Evolutionary conservation across 2,888 invertebrate genomes (phyloP), one percentile per base, ranked within the genome.

Genomic region (Atethmia centrago): DNA sequence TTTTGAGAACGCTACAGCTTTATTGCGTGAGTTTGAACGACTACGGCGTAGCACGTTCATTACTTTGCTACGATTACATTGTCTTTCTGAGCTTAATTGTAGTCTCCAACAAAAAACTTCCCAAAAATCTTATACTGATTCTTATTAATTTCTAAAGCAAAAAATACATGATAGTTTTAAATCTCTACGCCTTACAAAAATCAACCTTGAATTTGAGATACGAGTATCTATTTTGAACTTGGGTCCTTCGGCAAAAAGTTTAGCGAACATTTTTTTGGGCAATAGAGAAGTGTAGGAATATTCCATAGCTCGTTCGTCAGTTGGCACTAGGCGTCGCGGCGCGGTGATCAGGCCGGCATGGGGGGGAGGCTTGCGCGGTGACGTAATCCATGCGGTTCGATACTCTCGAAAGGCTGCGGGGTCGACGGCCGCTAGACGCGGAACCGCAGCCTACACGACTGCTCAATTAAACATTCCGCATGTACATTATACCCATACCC

Each of bases 361-460:
- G 90, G 88, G 89, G 86, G 90, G 90, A 93, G 92, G 93, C 93
- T 93, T 90, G 88, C 87, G 88, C 89, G 92, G 91, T 95, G 96
- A 96, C 96, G 96, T 95, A 95, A 95, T 92, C 86, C 92, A 88
- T 88, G 88, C 92, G 93, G 93, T 94, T 93, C 93, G 93, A 93
- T 93, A 93, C 93, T 92, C 93, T 94, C 94, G 92, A 94, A 94
- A 94, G 95, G 93, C 94, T 91, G 93, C 88, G 93, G 88, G 95
- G 95, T 95, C 94, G 93, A 92, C 90, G 95, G 82, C 94, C 95
- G 93, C 95, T 95, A 95, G 95, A 96, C 93, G 95, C 95, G 94
- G 95, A 95, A 94, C 94, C 88, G 89, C 93, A 90, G 94, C 94
- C 94, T 94, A 93, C 94, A 93, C 94, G 89, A 90, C 92, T 90